Evolutionary conservation across 1,140 invertebrate genomes (phyloP).

Genomic region (Brachionus plicatilis): DNA sequence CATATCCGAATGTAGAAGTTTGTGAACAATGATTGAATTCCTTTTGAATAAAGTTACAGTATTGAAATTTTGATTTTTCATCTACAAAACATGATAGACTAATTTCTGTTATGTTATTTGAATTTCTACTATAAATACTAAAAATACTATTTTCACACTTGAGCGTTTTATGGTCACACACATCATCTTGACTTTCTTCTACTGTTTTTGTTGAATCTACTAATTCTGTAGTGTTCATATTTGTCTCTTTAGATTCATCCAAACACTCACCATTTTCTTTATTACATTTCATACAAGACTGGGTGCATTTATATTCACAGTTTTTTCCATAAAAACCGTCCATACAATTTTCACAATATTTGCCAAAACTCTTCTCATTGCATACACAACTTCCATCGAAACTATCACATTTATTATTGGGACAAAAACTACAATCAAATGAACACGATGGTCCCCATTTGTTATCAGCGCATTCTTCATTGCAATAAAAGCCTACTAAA

Average conservation of each 20-base stretch:
- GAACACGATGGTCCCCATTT: slow-evolving; percentile 10
- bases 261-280: not conserved
- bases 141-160: not conserved
- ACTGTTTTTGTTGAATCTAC: not conserved
- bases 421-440: not conserved
- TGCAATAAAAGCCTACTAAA: not conserved
- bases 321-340: slow-evolving; percentile 1
- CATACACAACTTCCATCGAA: not conserved
- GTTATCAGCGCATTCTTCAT: not conserved
- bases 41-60: not conserved
- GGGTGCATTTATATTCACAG: not conserved
- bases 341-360: not conserved
- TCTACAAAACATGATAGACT: not conserved
- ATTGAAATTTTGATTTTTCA: not conserved
- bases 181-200: not conserved
- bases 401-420: not conserved
- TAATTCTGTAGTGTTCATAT: not conserved
- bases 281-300: not conserved
- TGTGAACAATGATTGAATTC: not conserved
- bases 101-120: not conserved
- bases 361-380: not conserved
- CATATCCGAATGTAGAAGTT: not conserved
- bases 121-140: not conserved
- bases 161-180: not conserved
- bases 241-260: not conserved